Percentiles rank a stretch among this genome's conserved stretches.
Conservation (phyloP, 2,113 vertebrate genomes). For the Willisornis vidua region DNA sequence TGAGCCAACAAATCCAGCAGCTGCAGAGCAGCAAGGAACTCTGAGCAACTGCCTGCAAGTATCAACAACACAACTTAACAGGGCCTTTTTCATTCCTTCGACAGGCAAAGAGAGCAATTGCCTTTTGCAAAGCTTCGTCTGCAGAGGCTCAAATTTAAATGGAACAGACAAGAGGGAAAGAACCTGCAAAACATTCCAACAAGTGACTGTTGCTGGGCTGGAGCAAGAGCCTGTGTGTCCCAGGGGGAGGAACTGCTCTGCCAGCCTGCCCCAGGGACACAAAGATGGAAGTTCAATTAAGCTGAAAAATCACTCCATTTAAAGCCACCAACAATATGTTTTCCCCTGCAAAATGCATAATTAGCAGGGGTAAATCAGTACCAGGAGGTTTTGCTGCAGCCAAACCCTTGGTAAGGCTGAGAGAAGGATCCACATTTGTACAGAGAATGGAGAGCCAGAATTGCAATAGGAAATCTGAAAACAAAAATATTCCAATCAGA, state of each 20-base stretch:
- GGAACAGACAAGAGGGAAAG: background rate
- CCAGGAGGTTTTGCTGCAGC: background rate
- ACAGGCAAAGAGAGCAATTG: background rate
- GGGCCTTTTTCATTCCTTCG: background rate
- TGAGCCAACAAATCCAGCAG: conserved; percentile 64
- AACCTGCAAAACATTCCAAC: background rate
- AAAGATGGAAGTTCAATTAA: conserved; percentile 14
- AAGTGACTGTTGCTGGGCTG: conserved; percentile 11
- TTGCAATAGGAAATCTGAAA: background rate
- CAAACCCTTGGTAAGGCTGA: background rate
- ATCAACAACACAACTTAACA: conserved; percentile 51
- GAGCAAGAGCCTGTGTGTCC: background rate
- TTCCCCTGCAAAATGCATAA: background rate
- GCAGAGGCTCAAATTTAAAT: background rate
- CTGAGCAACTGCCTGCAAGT: conserved; percentile 36
- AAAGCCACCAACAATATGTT: background rate
- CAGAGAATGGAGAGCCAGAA: background rate
- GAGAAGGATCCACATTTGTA: background rate
- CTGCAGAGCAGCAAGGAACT: conserved; percentile 50
- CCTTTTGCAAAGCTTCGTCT: background rate
- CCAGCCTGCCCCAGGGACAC: background rate
- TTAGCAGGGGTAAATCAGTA: conserved; percentile 42
- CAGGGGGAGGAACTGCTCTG: background rate
- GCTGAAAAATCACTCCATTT: conserved; percentile 18
- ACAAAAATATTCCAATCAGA: background rate